Base-by-base conservation (phyloP, 2,113 vertebrate genomes). In the Rana temporaria region DNA sequence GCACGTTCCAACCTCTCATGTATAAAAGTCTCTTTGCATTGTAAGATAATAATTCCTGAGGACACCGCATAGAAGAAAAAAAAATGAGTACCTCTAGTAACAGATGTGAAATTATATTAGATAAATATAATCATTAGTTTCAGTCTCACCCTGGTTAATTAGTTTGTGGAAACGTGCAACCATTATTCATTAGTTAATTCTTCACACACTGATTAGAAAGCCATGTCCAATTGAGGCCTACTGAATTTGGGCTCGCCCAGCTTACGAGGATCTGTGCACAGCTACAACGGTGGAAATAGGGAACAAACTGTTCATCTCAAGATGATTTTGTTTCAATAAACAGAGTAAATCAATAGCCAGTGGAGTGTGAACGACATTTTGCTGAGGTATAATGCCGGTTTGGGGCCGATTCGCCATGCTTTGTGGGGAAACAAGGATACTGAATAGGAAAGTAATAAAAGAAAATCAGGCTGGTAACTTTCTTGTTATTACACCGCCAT, bases 121-220 rank as follows among this genome's bases (percentile, higher is more conserved):
- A 97, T 96, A 97, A 98, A 97, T 96, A 96, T 96, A 95, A 96
- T 95, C 95, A 98, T 98, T 97, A 96, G 96, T 97, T 96, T 97
- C 96, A 96, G 95, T 96, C 96, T 95, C 95, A 96, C 94, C 92
- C 95, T 93, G 95, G 96, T 97, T 98, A 98, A 99, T 98, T 98
- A 97, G 96, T 97, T 98, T 97, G 96, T 96, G 96, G 96, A 97
- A 97, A 96, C 94, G 95, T 95, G 95, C 94, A 96, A 96, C 96
- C 95, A 95, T 96, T 97, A 96, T 95, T 98, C 94, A 96, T 98
- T 98, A 98, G 94, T 91, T 97, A 95, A 97, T 99, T 99, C 96
- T 97, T 98, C 97, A 98, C 96, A 96, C 94, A 89, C 92, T 96
- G 95, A 96, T 95, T 95, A 95, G 94, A 93, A 93, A 96, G 94